Evolutionary conservation across 2,888 invertebrate species (phyloP).

Genomic region (Spilarctia lutea): DNA sequence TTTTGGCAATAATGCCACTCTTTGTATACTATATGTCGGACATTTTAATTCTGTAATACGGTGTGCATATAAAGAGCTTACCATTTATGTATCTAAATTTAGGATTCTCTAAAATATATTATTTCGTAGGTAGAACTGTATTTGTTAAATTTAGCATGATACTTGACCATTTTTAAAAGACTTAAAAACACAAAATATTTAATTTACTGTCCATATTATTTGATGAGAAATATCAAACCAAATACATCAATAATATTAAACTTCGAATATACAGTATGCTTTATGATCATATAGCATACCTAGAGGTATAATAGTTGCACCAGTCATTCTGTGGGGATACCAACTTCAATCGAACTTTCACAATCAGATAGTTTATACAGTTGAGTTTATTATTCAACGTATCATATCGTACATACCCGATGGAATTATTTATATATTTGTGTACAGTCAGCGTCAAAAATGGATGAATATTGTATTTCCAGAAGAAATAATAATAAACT

Average conservation of each 20-base stretch:
- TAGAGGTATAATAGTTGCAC: neutral
- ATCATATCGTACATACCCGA: neutral
- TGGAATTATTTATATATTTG: neutral
- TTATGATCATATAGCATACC: neutral
- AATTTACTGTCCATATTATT: neutral
- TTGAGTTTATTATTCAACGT: slow-evolving; percentile 7
- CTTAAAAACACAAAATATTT: neutral
- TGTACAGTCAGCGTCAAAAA: neutral
- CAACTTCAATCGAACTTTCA: slow-evolving; percentile 21
- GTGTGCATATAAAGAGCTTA: no score
- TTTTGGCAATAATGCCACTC: no score
- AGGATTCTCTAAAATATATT: no score
- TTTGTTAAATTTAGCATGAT: neutral
- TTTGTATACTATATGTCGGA: no score
- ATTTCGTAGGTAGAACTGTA: no score
- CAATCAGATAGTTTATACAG: slow-evolving; percentile 12
- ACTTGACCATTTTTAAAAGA: neutral
- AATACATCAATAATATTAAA: slow-evolving; percentile 1
- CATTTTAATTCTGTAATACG: no score
- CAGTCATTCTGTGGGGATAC: slow-evolving; percentile 2
- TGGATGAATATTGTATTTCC: neutral
- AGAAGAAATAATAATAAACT: neutral
- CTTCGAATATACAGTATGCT: neutral
- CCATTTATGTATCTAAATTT: no score
- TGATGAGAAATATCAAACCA: neutral